Percentiles rank a stretch among this genome's conserved stretches.
phyloP scores from a whole-genome alignment of 2,113 vertebrate genomes.

The Pygoscelis antarcticus region DNA sequence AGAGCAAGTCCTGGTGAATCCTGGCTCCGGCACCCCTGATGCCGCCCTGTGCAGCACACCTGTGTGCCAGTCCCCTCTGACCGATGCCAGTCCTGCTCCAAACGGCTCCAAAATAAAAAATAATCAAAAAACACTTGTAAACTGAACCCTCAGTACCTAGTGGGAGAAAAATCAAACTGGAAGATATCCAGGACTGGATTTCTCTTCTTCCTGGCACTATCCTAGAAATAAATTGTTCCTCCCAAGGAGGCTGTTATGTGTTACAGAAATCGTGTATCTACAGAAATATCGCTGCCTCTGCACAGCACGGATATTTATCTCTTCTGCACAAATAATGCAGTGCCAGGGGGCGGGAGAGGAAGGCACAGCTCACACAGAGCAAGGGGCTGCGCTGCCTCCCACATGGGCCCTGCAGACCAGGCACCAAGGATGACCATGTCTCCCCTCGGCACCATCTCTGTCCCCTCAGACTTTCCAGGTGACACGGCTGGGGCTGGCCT shows the following conservation, averaged over 20 bases:
- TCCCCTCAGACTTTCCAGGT: background rate
- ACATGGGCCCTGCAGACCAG: fast-evolving
- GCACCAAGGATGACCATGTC: background rate
- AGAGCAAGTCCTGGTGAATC: background rate
- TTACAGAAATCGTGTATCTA: background rate
- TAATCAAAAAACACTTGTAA: background rate
- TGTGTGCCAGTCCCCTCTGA: background rate
- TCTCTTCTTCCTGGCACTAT: background rate
- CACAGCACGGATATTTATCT: background rate
- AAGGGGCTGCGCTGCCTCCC: background rate
- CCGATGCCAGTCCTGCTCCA: background rate
- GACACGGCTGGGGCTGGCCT: background rate
- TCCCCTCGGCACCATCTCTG: background rate
- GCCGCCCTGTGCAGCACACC: background rate
- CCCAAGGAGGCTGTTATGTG: background rate
- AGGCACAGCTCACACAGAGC: background rate
- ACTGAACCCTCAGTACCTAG: background rate
- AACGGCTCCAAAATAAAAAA: background rate
- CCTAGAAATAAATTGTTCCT: background rate
- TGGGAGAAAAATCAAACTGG: background rate
- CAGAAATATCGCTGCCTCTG: background rate
- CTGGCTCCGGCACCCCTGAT: background rate
- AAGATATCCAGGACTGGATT: background rate
- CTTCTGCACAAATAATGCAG: background rate
- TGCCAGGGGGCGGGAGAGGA: background rate